phyloP scores from a whole-genome alignment of 2,113 vertebrate species.

The Varanus komodoensis region DNA sequence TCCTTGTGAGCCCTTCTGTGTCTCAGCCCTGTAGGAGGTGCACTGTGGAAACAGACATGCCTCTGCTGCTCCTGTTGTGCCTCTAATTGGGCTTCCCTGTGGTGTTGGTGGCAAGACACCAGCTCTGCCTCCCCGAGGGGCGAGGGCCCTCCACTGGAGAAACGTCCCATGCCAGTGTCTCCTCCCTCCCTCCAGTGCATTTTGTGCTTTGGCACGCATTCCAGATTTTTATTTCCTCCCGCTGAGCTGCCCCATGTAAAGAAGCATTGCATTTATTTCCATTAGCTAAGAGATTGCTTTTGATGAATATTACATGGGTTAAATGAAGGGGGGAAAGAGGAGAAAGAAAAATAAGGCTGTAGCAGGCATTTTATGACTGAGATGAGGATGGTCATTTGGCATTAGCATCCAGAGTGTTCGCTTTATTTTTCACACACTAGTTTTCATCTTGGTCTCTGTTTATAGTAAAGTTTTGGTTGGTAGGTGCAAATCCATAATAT shows the following conservation, averaged over 20 bases:
- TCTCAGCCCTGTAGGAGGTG: too few relatives aligned
- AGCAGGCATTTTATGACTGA: slow-evolving; percentile 21
- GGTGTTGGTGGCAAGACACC: too few relatives aligned
- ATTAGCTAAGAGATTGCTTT: slow-evolving; percentile 25
- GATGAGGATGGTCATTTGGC: background rate
- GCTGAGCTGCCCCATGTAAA: slow-evolving; percentile 7
- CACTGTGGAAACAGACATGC: too few relatives aligned
- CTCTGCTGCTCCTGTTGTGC: too few relatives aligned
- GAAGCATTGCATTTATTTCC: slow-evolving; percentile 20
- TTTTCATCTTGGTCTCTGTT: background rate
- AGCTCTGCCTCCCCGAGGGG: too few relatives aligned
- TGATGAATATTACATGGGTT: slow-evolving; percentile 35
- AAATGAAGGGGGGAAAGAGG: background rate
- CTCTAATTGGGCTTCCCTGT: too few relatives aligned
- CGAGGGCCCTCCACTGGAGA: too few relatives aligned
- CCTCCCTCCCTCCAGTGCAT: background rate
- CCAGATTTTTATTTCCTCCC: background rate
- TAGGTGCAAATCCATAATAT: slow-evolving; percentile 34
- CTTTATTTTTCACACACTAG: slow-evolving; percentile 29
- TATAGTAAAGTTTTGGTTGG: background rate
- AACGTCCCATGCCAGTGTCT: too few relatives aligned
- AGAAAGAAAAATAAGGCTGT: background rate
- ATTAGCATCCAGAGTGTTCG: slow-evolving; percentile 18
- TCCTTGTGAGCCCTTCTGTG: too few relatives aligned
- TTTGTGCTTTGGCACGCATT: background rate